Conservation (phyloP, 2,797 vertebrate species). For the Miichthys miiuy region DNA sequence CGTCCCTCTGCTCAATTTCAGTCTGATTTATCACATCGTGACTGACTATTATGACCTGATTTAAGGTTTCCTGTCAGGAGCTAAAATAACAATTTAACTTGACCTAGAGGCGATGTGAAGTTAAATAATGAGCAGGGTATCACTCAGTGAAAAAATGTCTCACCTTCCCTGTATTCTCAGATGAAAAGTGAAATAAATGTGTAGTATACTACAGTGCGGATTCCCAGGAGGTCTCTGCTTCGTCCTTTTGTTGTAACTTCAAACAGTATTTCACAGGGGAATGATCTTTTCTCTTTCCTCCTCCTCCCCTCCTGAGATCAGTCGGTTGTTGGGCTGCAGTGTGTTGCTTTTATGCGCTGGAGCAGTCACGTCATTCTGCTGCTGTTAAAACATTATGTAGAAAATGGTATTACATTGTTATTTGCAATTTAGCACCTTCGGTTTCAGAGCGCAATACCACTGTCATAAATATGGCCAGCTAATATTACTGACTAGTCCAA, state of each 20-base stretch:
- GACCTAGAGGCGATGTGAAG: conserved; percentile 3
- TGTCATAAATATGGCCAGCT: no score
- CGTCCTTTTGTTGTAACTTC: conserved; percentile 67
- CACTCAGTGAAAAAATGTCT: neutral
- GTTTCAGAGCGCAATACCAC: no score
- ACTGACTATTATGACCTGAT: conserved; percentile 15
- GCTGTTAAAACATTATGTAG: conserved; percentile 1
- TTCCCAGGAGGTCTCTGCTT: conserved; percentile 39
- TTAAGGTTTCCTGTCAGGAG: conserved; percentile 16
- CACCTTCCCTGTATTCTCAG: conserved; percentile 12
- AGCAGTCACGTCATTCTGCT: conserved; percentile 25
- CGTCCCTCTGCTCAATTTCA: neutral
- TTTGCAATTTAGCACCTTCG: no score
- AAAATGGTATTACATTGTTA: no score
- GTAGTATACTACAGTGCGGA: conserved; percentile 18
- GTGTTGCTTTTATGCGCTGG: conserved; percentile 22
- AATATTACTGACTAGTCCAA: no score
- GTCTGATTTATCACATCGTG: conserved; percentile 10
- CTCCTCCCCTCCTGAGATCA: conserved; percentile 51
- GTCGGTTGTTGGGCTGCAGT: neutral
- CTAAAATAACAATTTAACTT: conserved; percentile 24
- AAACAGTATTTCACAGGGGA: conserved; percentile 64
- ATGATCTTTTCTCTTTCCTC: conserved; percentile 27
- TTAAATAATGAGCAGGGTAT: conserved; percentile 18
- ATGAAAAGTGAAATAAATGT: conserved; percentile 28